These are phyloP conservation scores for Acrocyrtus sp. DNA, from an alignment of 2,888 invertebrate genomes.

Conservation along the genomic window DNA sequence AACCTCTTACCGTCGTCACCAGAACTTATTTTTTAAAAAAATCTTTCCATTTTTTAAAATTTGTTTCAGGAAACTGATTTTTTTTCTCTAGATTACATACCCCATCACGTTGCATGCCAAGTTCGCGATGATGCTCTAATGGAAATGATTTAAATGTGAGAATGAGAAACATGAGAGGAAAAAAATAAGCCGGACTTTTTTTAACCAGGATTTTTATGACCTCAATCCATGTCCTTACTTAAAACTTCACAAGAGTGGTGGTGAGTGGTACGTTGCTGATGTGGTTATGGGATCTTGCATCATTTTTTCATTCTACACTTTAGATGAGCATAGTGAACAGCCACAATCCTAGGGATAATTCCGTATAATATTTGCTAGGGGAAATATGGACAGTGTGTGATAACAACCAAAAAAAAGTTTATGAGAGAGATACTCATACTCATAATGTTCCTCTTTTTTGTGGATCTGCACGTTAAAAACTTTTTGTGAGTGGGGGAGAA, in stretches of 20 bases:
- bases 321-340: neutral
- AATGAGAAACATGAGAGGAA: slow-evolving; percentile 24
- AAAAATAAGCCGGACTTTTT: too few species aligned
- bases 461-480: too few species aligned
- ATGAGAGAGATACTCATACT: too few species aligned
- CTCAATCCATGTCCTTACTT: too few species aligned
- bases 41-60: slow-evolving; percentile 8
- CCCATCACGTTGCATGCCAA: slow-evolving; percentile 2
- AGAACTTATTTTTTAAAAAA: neutral
- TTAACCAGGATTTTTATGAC: slow-evolving; percentile 28
- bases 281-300: slow-evolving; percentile 2
- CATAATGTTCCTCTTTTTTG: too few species aligned
- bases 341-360: neutral
- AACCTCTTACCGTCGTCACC: too few species aligned
- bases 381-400: neutral
- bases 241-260: too few species aligned
- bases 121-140: slow-evolving; percentile 23
- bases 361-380: neutral
- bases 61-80: slow-evolving; percentile 30
- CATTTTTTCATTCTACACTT: neutral
- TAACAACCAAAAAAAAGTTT: neutral
- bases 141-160: slow-evolving; percentile 11
- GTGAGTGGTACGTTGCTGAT: too few species aligned
- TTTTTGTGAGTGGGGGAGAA: too few species aligned
- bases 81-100: slow-evolving; percentile 10